Base-by-base conservation (phyloP, 2,888 invertebrate genomes). In the Amblyjoppa fuscipennis region DNA sequence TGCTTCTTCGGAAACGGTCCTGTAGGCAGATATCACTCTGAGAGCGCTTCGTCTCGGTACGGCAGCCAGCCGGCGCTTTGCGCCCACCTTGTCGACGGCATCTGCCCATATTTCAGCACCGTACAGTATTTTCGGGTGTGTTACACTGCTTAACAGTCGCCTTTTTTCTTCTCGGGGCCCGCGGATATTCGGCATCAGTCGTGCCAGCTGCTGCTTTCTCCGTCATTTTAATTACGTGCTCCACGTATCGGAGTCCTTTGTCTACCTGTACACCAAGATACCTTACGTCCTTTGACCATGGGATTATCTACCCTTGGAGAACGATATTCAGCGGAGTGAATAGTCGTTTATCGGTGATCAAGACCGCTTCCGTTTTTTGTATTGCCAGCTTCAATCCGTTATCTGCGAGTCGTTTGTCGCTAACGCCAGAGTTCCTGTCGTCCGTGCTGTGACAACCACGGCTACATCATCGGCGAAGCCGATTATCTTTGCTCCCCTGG, bases 121-220 rank as follows among this genome's bases (percentile, higher is more conserved):
- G 28, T 31, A 31, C 28, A 31, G 3, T 31, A 85, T 68, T 31
- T 51, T 70, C 11, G 87, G 81, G 28, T 85, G 59, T 6, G 80
- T 71, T 0, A 81, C 85, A 13, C 79, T 59, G 73, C 66, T 74
- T 20, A 87, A 45, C n/a, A 88, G 25, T 25, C 68, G 45, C 38
- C 87, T 87, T 74, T 64, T 81, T 25, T 75, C 34, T 13, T 68
- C 34, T 20, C 56, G 53, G 0, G 84, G 84, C 1, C 89, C 88
- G 0, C 71, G 82, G 20, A 85, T 66, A 75, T 88, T 89, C 13
- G 87, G 81, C 86, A 89, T 87, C 3, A 88, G 59, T 45, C 86
- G 56, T 16, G 80, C 76, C 25, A 88, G 20, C 20, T 20, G 84
- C 45, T 5, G 80, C 59, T n/a, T 70, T 71, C 9, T 59, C 59